Evolutionary conservation across 1,140 invertebrate species (phyloP).

Genomic region (Anoplophora glabripennis): DNA sequence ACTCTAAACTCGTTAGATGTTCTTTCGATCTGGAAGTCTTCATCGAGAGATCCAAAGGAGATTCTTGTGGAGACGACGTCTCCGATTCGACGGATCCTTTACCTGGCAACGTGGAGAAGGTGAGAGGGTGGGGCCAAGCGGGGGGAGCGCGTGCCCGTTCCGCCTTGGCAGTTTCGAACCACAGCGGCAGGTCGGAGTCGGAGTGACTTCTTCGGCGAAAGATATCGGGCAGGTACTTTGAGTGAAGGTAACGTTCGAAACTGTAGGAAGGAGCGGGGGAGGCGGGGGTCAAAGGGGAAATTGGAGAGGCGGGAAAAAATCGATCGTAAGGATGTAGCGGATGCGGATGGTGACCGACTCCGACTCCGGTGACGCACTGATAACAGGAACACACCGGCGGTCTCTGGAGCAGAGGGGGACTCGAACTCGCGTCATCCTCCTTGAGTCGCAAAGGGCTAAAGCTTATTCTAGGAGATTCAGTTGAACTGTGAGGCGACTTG

Average conservation of each 20-base stretch:
- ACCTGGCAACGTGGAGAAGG: constrained; percentile 45
- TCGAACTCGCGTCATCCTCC: constrained; percentile 50
- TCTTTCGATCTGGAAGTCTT: constrained; percentile 52
- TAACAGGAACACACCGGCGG: constrained; percentile 53
- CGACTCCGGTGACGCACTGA: constrained; percentile 51
- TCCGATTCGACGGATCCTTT: constrained; percentile 41
- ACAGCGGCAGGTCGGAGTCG: constrained; percentile 65
- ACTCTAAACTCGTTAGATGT: constrained; percentile 32
- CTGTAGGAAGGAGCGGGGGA: constrained; percentile 56
- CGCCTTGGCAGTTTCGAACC: constrained; percentile 52
- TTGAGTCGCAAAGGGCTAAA: constrained; percentile 60
- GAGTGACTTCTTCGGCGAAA: constrained; percentile 69
- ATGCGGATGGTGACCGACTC: constrained; percentile 48
- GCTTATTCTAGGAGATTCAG: constrained; percentile 57
- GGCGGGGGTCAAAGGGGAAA: constrained; percentile 60
- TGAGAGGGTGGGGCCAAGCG: constrained; percentile 45
- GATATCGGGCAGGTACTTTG: constrained; percentile 70
- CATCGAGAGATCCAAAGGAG: constrained; percentile 80
- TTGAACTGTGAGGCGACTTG: constrained; percentile 55
- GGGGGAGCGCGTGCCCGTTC: constrained; percentile 33
- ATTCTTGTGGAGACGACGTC: constrained; percentile 67
- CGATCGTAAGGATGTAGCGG: constrained; percentile 55
- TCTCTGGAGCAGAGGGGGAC: constrained; percentile 43
- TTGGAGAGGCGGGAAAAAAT: constrained; percentile 58
- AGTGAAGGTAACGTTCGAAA: constrained; percentile 70